Percentiles rank a stretch among this genome's conserved stretches.
Evolutionary conservation across 2,888 invertebrate species (phyloP).

Genomic region (Yponomeuta malinellus): DNA sequence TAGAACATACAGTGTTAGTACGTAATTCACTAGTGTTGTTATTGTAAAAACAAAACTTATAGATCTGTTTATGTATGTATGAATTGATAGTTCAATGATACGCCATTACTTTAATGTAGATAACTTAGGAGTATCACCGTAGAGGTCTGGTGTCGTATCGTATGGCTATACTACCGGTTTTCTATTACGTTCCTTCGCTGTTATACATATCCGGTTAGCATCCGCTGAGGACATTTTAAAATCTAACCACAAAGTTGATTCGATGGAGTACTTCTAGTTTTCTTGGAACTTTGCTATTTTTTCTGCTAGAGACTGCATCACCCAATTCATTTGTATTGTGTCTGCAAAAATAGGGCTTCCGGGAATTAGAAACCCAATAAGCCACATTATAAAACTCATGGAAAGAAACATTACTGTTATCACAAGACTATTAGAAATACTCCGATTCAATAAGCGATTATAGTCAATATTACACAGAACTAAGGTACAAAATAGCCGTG

Average conservation of each 20-base stretch:
- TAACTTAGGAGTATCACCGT: neutral
- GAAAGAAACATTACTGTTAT: too few species aligned
- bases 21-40: conserved; percentile 11
- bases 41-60: conserved; percentile 12
- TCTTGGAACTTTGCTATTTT: neutral
- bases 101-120: conserved; percentile 8
- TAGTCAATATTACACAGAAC: conserved; percentile 27
- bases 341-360: too few species aligned
- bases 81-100: conserved; percentile 6
- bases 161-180: neutral
- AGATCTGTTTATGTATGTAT: conserved; percentile 14
- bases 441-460: neutral
- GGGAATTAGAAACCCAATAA: too few species aligned
- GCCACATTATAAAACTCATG: too few species aligned
- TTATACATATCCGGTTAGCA: conserved; percentile 10
- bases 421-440: neutral
- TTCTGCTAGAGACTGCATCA: neutral
- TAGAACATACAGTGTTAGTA: conserved; percentile 12
- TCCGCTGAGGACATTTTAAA: neutral
- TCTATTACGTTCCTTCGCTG: neutral
- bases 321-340: too few species aligned
- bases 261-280: too few species aligned
- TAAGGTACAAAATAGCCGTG: conserved; percentile 56
- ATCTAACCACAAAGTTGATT: neutral
- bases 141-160: neutral